A percentile compares a stretch with the other conserved stretches of the same genome.
These are phyloP conservation scores for Sinella curviseta DNA, from an alignment of 1,140 invertebrate genomes.

Conservation along the genomic window DNA sequence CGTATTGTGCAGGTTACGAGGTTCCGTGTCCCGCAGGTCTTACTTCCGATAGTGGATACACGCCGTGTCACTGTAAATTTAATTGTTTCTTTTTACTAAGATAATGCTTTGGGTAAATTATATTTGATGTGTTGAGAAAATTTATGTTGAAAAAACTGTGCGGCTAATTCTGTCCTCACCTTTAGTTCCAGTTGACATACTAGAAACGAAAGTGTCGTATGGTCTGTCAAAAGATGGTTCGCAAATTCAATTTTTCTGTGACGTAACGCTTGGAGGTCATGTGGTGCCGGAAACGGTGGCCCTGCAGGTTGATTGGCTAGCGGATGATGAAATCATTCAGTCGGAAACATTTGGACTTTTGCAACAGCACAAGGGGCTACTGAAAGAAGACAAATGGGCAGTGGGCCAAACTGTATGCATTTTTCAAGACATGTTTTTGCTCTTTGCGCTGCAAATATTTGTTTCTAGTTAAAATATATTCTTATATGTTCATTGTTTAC, in stretches of 20 bases:
- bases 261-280: conserved; percentile 47
- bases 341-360: conserved; percentile 48
- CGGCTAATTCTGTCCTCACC: too few relatives aligned
- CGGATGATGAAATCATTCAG: conserved; percentile 47
- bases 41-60: conserved; percentile 48
- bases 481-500: conserved; percentile 22
- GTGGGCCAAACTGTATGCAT: conserved; percentile 49
- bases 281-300: conserved; percentile 48
- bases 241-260: conserved; percentile 49
- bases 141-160: too few relatives aligned
- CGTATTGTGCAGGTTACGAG: conserved; percentile 51
- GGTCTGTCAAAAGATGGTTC: conserved; percentile 43
- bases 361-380: conserved; percentile 48
- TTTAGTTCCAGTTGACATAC: conserved; percentile 50
- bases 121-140: too few relatives aligned
- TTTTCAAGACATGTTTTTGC: neutral
- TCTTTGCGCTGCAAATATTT: too few relatives aligned
- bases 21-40: conserved; percentile 50
- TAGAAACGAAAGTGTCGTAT: conserved; percentile 49
- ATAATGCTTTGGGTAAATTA: too few relatives aligned
- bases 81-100: neutral
- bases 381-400: conserved; percentile 50
- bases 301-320: conserved; percentile 50
- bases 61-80: conserved; percentile 50
- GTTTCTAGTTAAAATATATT: conserved; percentile 14